Conservation (phyloP, 2,797 vertebrate species). For the Aphelocoma californica region DNA sequence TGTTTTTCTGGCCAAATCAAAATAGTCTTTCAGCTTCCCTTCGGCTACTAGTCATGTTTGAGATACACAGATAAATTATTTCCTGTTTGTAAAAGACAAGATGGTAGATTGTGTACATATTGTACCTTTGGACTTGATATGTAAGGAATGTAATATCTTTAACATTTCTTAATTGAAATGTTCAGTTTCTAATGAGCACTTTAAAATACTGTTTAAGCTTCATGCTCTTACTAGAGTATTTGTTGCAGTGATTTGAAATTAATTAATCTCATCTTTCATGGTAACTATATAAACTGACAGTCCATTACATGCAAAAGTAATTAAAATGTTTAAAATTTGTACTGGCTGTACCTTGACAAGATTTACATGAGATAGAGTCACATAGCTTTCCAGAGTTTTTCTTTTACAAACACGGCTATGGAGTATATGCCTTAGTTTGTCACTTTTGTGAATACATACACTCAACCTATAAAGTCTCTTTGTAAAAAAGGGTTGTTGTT, state of each 20-base stretch:
- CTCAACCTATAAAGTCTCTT: not conserved
- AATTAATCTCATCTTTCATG: not conserved
- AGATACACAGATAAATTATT: slow-evolving; percentile 19
- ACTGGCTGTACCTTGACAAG: not conserved
- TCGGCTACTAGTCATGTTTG: not conserved
- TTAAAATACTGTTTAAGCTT: slow-evolving; percentile 35
- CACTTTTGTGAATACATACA: slow-evolving; percentile 1
- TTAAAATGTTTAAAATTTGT: not conserved
- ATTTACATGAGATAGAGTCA: not conserved
- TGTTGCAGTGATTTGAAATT: slow-evolving; percentile 8
- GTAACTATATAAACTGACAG: not conserved
- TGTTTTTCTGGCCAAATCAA: not conserved
- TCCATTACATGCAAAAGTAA: not conserved
- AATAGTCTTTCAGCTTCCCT: not conserved
- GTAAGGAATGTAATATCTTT: slow-evolving; percentile 45
- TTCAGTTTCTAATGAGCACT: slow-evolving; percentile 29
- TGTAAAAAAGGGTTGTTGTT: slow-evolving; percentile 10
- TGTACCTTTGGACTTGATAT: slow-evolving; percentile 19
- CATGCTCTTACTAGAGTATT: not conserved
- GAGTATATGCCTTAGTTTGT: slow-evolving; percentile 15
- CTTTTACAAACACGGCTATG: not conserved
- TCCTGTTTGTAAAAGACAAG: slow-evolving; percentile 34
- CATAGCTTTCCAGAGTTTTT: not conserved
- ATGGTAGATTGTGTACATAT: slow-evolving; percentile 48
- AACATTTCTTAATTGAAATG: slow-evolving; percentile 37